Base-by-base conservation (phyloP, 2,888 invertebrate genomes). In the Ochropleura plecta region DNA sequence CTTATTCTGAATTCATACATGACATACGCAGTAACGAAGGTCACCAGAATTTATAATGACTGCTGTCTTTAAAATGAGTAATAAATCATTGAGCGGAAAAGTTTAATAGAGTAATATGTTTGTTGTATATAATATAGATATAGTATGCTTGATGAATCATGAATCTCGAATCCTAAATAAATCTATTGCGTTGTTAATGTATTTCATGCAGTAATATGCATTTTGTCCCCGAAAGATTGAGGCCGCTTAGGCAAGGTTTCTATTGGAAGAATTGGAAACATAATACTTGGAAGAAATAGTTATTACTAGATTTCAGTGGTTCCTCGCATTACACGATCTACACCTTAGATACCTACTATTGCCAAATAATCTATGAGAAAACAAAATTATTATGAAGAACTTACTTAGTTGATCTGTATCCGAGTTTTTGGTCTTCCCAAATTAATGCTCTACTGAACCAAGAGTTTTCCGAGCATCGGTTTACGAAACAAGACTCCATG, bases 401-500 rank as follows among this genome's bases (percentile, higher is more conserved):
- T 87, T 89, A 94, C 95, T 93, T 91, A 63, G 82, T 83, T 42
- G 78, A 75, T 75, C 76, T 78, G 18, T 72, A 70, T 66, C 83
- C 81, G 16, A n/a, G 55, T 65, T 78, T 82, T 70, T 86, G 72
- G 14, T 91, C 88, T 76, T 94, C 93, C 91, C 91, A 92, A 72
- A 89, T 90, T 74, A 95, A 83, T 40, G 94, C 94, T 82, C 86
- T 93, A 64, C 88, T 92, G 80, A 94, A 97, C 97, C 97, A 97
- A 18, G 97, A 96, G 78, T 93, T 91, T 87, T 95, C 93, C 5
- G 94, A 91, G 83, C 97, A 97, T 74, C 95, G 91, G 74, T 87
- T 92, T 40, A 95, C 94, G 82, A 96, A 97, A 88, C 97, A 97
- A 30, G 97, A 93, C 81, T 96, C 95, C 93, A 97, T 94, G 83